Evolutionary conservation across 2,888 invertebrate genomes (phyloP).

Genomic region (Pherbina coryleti): DNA sequence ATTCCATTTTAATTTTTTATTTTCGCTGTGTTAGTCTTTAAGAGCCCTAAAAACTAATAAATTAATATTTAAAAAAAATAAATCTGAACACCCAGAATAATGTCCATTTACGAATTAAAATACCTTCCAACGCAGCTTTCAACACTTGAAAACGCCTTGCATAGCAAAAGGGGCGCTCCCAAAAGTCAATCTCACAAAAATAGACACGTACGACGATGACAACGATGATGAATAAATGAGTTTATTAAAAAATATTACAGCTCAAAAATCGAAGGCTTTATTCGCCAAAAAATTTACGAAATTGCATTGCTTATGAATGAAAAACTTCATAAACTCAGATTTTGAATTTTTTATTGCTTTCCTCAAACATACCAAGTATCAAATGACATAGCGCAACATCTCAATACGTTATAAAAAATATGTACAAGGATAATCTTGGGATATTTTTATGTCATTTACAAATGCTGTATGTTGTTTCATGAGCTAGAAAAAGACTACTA

Average conservation of each 20-base stretch:
- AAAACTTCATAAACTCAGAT: not conserved
- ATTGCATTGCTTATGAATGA: not conserved
- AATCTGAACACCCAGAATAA: not conserved
- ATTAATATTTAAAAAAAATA: too few relatives aligned
- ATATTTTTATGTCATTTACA: constrained; percentile 15
- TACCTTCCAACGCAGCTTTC: constrained; percentile 55
- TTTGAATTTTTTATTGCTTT: constrained; percentile 37
- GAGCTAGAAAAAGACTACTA: constrained; percentile 18
- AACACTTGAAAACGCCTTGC: constrained; percentile 36
- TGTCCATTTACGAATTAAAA: constrained; percentile 22
- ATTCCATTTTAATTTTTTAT: not conserved
- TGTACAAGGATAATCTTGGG: not conserved
- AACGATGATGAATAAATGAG: constrained; percentile 7
- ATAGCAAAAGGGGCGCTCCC: not conserved
- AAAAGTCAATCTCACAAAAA: not conserved
- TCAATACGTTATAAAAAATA: not conserved
- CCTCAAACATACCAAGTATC: constrained; percentile 62
- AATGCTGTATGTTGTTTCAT: constrained; percentile 23
- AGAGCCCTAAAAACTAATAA: too few relatives aligned
- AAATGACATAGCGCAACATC: constrained; percentile 52
- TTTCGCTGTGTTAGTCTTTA: not conserved
- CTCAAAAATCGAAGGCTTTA: not conserved
- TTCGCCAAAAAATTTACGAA: too few relatives aligned
- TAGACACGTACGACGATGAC: constrained; percentile 8
- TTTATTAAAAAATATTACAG: constrained; percentile 5